These are phyloP conservation scores for Anarhynchus alexandrinus DNA, from an alignment of 2,113 vertebrate species.

Conservation along the genomic window DNA sequence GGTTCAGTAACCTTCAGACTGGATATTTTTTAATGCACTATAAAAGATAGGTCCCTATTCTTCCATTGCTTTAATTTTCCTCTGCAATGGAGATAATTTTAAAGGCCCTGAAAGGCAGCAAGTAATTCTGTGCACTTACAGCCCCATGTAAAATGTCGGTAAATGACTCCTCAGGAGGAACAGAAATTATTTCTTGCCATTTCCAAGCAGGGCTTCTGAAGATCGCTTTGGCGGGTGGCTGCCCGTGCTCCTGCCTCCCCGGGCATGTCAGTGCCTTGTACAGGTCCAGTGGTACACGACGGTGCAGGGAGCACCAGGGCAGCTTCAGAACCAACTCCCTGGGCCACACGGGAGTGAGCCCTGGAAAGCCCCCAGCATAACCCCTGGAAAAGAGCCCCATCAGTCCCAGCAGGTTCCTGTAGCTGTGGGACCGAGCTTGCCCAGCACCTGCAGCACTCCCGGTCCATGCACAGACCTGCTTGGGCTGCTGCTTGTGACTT, in stretches of 20 bases:
- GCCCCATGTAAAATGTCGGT: constrained; percentile 6
- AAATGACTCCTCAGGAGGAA: constrained; percentile 29
- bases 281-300: accelerated
- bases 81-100: constrained; percentile 24
- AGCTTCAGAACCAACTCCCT: not conserved
- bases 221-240: not conserved
- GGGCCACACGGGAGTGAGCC: accelerated
- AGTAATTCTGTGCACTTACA: constrained; percentile 27
- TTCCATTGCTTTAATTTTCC: constrained; percentile 49
- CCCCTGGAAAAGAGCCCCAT: not conserved
- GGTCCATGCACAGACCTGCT: accelerated
- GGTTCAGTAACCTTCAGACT: constrained; percentile 57
- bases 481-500: not conserved
- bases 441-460: accelerated
- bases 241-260: not conserved
- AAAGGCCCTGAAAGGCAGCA: constrained; percentile 49
- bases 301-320: not conserved
- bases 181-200: not conserved
- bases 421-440: not conserved
- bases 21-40: constrained; percentile 22
- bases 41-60: constrained; percentile 36
- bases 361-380: not conserved
- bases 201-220: not conserved
- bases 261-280: accelerated
- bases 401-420: not conserved